phyloP scores from a whole-genome alignment of 2,888 invertebrate genomes.

The Steinernema carpocapsae region DNA sequence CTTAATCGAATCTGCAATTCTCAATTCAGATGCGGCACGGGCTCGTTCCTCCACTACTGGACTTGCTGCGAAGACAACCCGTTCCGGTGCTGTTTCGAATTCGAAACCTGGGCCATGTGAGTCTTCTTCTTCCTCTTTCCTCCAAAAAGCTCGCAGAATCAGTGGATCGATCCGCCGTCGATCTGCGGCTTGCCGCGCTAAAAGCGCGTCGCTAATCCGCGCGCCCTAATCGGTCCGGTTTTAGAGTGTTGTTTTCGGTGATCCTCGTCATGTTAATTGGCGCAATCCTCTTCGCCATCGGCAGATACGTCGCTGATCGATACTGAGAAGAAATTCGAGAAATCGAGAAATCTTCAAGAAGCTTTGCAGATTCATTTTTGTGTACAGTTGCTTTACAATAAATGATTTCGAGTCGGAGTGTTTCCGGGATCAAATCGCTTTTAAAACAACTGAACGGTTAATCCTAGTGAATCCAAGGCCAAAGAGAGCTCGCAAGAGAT shows the following conservation, averaged over 20 bases:
- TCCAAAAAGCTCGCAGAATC: neutral
- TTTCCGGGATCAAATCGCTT: too few species aligned
- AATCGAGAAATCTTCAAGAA: too few species aligned
- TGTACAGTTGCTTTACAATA: too few species aligned
- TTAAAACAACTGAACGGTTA: too few species aligned
- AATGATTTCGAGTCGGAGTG: too few species aligned
- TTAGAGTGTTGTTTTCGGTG: conserved; percentile 45
- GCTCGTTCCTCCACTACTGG: conserved; percentile 66
- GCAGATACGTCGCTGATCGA: conserved; percentile 37
- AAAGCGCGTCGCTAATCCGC: conserved; percentile 18
- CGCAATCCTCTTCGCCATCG: conserved; percentile 39
- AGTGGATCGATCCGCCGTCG: neutral
- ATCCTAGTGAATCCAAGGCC: too few species aligned
- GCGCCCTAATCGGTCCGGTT: conserved; percentile 35
- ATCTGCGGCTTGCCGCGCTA: neutral
- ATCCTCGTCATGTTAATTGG: conserved; percentile 42
- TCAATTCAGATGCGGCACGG: conserved; percentile 58
- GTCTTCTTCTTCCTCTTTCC: conserved; percentile 35
- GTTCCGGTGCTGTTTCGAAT: conserved; percentile 66
- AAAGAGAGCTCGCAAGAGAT: too few species aligned
- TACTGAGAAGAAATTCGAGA: neutral
- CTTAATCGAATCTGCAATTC: neutral
- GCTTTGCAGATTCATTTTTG: too few species aligned
- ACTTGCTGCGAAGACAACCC: conserved; percentile 66
- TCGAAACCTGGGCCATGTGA: conserved; percentile 66